These are phyloP conservation scores for Anarsia innoxiella DNA, from an alignment of 2,888 invertebrate genomes.

Conservation along the genomic window DNA sequence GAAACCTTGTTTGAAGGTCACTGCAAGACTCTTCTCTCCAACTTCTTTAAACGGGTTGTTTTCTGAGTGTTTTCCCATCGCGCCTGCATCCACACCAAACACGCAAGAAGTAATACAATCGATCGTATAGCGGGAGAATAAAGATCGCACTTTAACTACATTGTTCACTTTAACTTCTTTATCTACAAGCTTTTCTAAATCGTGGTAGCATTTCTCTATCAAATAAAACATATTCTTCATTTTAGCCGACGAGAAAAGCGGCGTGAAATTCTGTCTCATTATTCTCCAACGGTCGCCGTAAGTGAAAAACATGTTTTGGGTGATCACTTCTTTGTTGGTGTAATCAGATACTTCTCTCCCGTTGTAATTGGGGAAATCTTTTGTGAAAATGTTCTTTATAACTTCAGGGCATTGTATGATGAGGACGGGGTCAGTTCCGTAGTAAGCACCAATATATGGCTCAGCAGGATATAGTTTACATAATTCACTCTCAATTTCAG, in stretches of 20 bases:
- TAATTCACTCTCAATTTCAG: conserved; percentile 18
- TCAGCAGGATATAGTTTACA: conserved; percentile 25
- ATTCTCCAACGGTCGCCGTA: conserved; percentile 45
- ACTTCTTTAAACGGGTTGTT: conserved; percentile 29
- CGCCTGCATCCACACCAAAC: conserved; percentile 29
- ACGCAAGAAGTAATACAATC: conserved; percentile 30
- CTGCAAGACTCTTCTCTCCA: conserved; percentile 23
- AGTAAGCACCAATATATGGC: conserved; percentile 31
- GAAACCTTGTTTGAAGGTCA: conserved; percentile 19
- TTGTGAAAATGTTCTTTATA: conserved; percentile 32
- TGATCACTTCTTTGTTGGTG: conserved; percentile 27
- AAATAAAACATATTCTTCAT: conserved; percentile 34
- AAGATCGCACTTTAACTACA: conserved; percentile 27
- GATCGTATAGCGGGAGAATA: conserved; percentile 43
- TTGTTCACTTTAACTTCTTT: conserved; percentile 4
- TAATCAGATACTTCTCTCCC: conserved; percentile 37
- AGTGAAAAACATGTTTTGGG: conserved; percentile 34
- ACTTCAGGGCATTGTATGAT: conserved; percentile 34
- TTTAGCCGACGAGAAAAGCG: conserved; percentile 42
- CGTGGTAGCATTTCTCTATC: conserved; percentile 20
- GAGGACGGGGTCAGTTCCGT: conserved; percentile 28
- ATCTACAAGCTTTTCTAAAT: conserved; percentile 17
- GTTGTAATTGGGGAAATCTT: conserved; percentile 39
- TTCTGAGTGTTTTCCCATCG: conserved; percentile 4
- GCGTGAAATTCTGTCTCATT: conserved; percentile 39